These are phyloP conservation scores for Melanerpes aurifrons DNA, from an alignment of 2,113 vertebrate genomes.

Conservation along the genomic window DNA sequence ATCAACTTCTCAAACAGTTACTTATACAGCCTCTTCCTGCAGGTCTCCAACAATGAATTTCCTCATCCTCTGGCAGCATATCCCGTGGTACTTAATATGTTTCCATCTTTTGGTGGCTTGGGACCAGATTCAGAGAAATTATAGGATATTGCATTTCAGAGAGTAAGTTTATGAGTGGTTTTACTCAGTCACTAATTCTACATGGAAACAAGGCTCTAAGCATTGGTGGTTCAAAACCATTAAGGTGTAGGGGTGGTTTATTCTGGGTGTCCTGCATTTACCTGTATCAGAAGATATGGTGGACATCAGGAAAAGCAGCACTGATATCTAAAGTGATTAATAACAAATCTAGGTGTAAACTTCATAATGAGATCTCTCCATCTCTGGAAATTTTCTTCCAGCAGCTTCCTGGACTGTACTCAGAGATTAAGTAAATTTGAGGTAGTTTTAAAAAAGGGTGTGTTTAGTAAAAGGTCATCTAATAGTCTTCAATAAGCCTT, in stretches of 20 bases:
- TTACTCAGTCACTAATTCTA: background rate
- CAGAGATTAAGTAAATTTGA: background rate
- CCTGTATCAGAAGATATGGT: background rate
- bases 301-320: background rate
- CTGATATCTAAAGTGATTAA: background rate
- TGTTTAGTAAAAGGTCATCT: background rate
- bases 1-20: background rate
- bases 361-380: background rate
- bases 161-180: background rate
- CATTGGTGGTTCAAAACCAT: background rate
- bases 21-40: background rate
- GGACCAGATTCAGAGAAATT: background rate
- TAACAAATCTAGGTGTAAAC: background rate
- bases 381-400: background rate
- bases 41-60: background rate
- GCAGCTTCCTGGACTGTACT: background rate
- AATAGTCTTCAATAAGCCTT: background rate
- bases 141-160: background rate
- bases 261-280: background rate
- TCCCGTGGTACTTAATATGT: background rate
- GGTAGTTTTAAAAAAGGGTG: background rate
- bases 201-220: background rate
- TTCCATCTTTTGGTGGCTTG: background rate
- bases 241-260: background rate
- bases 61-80: background rate